Conservation (phyloP, 1,140 invertebrate species). For the Leguminivora glycinivorella region DNA sequence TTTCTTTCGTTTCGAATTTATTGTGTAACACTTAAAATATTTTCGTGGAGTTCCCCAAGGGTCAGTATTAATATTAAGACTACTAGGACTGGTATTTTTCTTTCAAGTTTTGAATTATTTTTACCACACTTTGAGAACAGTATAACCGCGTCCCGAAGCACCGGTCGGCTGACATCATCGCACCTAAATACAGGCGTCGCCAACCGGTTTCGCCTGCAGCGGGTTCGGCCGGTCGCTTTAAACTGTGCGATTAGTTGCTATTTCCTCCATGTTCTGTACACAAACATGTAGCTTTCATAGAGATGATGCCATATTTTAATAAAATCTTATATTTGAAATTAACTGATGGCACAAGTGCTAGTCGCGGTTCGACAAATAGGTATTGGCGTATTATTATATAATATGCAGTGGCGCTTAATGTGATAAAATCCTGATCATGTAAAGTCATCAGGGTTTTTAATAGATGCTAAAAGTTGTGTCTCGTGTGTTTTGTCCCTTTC, state of each 20-base stretch:
- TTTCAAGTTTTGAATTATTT: no score
- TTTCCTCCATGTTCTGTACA: not conserved
- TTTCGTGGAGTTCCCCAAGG: not conserved
- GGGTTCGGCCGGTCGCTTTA: not conserved
- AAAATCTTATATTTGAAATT: not conserved
- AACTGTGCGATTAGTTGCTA: slow-evolving; percentile 12
- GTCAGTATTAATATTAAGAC: no score
- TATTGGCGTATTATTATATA: no score
- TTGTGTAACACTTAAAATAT: not conserved
- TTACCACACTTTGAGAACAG: not conserved
- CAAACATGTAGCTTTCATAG: not conserved
- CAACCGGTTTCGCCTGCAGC: slow-evolving; percentile 15
- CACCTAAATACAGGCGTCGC: slow-evolving; percentile 4
- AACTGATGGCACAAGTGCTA: no score
- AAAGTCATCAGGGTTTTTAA: no score
- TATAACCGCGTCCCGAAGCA: not conserved
- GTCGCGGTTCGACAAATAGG: no score
- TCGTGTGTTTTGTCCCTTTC: no score
- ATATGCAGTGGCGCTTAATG: no score
- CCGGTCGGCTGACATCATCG: slow-evolving; percentile 4
- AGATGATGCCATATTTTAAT: not conserved
- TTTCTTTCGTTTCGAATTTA: not conserved
- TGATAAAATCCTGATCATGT: no score
- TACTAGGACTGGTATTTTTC: not conserved
- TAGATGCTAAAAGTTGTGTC: no score